Percentiles rank a stretch among this genome's conserved stretches.
These are phyloP conservation scores for Cygnus atratus DNA, from an alignment of 2,113 vertebrate species.

Conservation along the genomic window DNA sequence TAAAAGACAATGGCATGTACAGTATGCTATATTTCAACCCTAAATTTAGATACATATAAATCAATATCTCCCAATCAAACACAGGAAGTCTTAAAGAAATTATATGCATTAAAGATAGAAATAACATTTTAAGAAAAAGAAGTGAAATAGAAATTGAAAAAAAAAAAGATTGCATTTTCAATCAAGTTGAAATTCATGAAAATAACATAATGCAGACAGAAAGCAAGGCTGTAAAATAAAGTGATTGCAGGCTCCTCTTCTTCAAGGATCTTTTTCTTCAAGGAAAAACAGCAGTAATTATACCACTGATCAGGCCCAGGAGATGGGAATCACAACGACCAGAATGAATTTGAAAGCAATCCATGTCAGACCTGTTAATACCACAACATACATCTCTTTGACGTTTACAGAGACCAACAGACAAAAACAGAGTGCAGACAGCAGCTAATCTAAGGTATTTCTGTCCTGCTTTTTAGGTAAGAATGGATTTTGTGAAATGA, in stretches of 20 bases:
- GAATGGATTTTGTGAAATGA: constrained; percentile 14
- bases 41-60: constrained; percentile 51
- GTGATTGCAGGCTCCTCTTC: constrained; percentile 2
- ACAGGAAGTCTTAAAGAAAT: background rate
- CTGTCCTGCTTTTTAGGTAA: background rate
- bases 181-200: background rate
- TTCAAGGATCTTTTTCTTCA: background rate
- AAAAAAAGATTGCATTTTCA: background rate
- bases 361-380: constrained; percentile 34
- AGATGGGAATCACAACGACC: constrained; percentile 21
- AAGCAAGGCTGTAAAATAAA: background rate
- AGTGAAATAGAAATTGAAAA: background rate
- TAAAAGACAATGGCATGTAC: constrained; percentile 20
- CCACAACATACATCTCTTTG: constrained; percentile 28
- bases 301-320: background rate
- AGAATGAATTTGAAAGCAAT: constrained; percentile 33
- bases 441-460: background rate
- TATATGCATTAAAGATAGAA: background rate
- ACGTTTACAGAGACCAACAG: constrained; percentile 51
- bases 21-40: background rate
- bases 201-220: background rate
- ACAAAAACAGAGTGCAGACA: constrained; percentile 47
- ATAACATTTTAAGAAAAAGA: background rate
- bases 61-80: background rate
- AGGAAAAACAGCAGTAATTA: constrained; percentile 6